Evolutionary conservation across 2,113 vertebrate genomes (phyloP), one percentile per base, ranked within the genome.

Genomic region (Zeus faber): DNA sequence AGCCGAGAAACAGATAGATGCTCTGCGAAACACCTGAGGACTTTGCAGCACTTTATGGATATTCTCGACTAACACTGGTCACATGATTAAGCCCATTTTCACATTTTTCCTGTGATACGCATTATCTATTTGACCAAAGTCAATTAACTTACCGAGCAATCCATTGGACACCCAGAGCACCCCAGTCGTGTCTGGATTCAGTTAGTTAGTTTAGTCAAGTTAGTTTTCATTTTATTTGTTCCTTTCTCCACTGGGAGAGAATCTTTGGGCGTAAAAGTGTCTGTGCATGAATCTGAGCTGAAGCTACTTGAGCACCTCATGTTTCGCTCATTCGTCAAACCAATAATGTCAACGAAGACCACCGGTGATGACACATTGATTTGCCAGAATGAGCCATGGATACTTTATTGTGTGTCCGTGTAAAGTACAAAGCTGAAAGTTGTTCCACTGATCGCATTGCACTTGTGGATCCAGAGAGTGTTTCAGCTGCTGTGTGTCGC

Each of bases 11-110:
- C 0, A 17, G 35, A 60, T 41, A 22, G 23, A 67, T 27, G 49
- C 20, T 46, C 31, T 31, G 16, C 23, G 20, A 43, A 17, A 17
- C 3, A 40, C 33, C 16, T 22, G n/a, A 66, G 31, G 22, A 71
- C 54, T 51, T 4, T 47, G 45, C 51, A 25, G 29, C 49, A 54
- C n/a, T 52, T 46, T 47, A 21, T 44, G 33, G 13, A 55, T 17
- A 52, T 59, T n/a, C 48, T 48, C 6, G 20, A 23, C 25, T n/a
- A 7, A 9, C 22, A 61, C 25, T 3, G 9, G 18, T 26, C 25
- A 46, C 33, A 39, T 43, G 37, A 35, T 49, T 33, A 48, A 27
- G 22, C 8, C n/a, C n/a, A n/a, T n/a, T n/a, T n/a, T n/a, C n/a
- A n/a, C n/a, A n/a, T n/a, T n/a, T n/a, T n/a, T n/a, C n/a, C n/a